Evolutionary conservation across 2,888 invertebrate species (phyloP).

Genomic region (Pseudococcus longispinus): DNA sequence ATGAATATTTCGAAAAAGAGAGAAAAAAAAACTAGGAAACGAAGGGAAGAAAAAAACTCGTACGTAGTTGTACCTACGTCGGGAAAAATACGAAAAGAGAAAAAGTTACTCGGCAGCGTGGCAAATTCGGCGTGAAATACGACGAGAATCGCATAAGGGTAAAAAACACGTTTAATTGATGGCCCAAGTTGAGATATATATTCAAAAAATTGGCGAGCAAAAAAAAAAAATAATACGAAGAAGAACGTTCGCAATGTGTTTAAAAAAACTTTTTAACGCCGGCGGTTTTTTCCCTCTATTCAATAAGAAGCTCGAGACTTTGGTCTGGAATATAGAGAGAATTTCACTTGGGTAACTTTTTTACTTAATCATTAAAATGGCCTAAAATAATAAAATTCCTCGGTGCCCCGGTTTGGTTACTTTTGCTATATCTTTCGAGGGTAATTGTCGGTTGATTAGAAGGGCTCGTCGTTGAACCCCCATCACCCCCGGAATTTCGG

Average conservation of each 20-base stretch:
- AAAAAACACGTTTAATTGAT: slow-evolving; percentile 37
- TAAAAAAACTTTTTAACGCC: slow-evolving; percentile 16
- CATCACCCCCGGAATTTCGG: neutral
- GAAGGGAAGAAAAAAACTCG: too few relatives aligned
- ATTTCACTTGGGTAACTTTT: neutral
- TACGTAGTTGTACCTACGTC: neutral
- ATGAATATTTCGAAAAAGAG: neutral
- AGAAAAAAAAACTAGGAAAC: neutral
- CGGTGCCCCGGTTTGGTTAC: neutral
- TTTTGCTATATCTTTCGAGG: neutral
- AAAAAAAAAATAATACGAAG: neutral
- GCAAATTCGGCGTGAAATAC: slow-evolving; percentile 30
- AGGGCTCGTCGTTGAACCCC: neutral
- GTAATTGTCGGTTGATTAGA: slow-evolving; percentile 14
- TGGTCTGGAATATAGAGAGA: too few relatives aligned
- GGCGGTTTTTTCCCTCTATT: neutral
- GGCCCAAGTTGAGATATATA: slow-evolving; percentile 30
- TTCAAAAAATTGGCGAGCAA: slow-evolving; percentile 28
- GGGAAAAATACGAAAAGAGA: neutral
- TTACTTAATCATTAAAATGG: slow-evolving; percentile 24
- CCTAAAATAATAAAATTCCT: neutral
- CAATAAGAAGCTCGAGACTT: slow-evolving; percentile 1
- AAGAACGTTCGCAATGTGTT: slow-evolving; percentile 42
- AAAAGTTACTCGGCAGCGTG: slow-evolving; percentile 2
- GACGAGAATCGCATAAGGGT: neutral